A percentile compares a stretch with the other conserved stretches of the same genome.
Conservation (phyloP, 2,888 invertebrate genomes). For the Saturnia japonica region DNA sequence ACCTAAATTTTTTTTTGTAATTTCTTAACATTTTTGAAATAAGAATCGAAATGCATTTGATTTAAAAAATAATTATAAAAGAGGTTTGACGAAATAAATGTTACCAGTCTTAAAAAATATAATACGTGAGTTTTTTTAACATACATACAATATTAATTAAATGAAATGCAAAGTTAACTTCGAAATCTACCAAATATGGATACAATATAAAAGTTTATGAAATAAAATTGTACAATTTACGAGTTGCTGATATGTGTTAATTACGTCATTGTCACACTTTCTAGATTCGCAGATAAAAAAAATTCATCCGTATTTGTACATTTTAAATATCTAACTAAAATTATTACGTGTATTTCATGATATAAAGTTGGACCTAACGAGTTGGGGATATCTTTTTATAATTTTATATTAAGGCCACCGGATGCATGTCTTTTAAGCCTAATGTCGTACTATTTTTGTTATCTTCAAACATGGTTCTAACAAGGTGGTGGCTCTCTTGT, state of each 20-base stretch:
- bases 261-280: neutral
- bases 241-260: neutral
- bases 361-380: too few species aligned
- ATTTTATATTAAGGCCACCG: too few species aligned
- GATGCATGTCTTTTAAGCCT: too few species aligned
- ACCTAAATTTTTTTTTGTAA: neutral
- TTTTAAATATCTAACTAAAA: too few species aligned
- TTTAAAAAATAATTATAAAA: neutral
- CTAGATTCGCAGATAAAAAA: too few species aligned
- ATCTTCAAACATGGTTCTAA: too few species aligned
- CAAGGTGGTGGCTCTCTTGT: too few species aligned
- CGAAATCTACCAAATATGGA: neutral
- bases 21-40: constrained; percentile 3
- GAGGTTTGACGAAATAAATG: constrained; percentile 26
- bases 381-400: too few species aligned
- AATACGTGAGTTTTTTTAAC: neutral
- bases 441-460: too few species aligned
- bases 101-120: constrained; percentile 45
- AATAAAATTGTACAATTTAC: neutral
- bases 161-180: neutral
- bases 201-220: neutral
- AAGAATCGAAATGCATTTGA: neutral
- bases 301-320: too few species aligned
- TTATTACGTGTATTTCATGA: too few species aligned
- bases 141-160: constrained; percentile 14